These are phyloP conservation scores for Ibycter americanus DNA, from an alignment of 2,797 vertebrate species.

Conservation along the genomic window DNA sequence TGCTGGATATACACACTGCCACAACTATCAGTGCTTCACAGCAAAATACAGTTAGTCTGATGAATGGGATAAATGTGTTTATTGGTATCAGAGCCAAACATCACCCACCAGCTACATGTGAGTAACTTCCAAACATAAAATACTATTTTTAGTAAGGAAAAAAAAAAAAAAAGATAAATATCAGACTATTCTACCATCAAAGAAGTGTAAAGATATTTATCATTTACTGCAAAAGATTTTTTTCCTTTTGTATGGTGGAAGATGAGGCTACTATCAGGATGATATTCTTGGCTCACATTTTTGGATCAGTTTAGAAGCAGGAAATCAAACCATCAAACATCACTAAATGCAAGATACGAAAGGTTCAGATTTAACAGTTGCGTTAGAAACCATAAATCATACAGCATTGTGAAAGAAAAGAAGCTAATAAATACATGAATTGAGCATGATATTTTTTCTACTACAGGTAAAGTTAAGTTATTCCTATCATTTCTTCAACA, in stretches of 20 bases:
- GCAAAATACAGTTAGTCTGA: neutral
- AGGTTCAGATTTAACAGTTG: neutral
- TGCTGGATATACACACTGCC: neutral
- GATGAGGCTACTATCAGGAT: neutral
- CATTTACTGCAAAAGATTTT: neutral
- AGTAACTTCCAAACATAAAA: neutral
- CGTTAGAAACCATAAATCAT: conserved; percentile 26
- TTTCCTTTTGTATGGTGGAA: neutral
- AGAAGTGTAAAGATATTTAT: neutral
- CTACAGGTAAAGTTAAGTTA: neutral
- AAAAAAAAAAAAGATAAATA: neutral
- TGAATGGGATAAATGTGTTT: neutral
- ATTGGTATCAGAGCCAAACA: neutral
- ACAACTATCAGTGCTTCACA: neutral
- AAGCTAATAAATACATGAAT: neutral
- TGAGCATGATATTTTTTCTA: neutral
- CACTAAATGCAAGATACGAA: neutral
- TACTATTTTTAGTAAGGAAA: neutral
- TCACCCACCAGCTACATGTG: neutral
- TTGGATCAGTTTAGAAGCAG: conserved; percentile 19
- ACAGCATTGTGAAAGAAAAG: conserved; percentile 1
- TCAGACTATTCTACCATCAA: neutral
- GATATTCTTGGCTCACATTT: neutral
- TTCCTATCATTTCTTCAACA: neutral
- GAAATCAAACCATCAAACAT: conserved; percentile 46